Conservation (phyloP, 35 echinoderm and acorn worm genomes). For the Hemicentrotus pulcherrimus region DNA sequence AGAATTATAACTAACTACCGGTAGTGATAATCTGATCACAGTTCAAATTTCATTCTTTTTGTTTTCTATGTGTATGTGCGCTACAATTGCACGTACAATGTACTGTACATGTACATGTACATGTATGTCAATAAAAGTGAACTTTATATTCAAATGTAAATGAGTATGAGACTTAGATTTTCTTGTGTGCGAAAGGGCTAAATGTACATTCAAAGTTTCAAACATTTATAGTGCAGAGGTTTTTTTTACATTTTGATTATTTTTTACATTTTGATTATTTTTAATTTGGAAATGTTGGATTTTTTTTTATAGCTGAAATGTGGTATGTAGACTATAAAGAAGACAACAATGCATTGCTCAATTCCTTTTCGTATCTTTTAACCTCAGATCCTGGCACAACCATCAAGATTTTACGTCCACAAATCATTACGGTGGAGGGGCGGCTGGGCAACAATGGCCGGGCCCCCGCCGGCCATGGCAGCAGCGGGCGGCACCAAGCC, state of each 20-base stretch:
- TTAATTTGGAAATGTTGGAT: not conserved
- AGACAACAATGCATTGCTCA: not conserved
- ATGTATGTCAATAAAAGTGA: too few relatives aligned
- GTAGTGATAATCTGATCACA: too few relatives aligned
- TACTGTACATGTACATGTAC: too few relatives aligned
- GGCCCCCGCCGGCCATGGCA: constrained; percentile 43
- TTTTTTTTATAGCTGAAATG: not conserved
- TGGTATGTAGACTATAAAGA: not conserved
- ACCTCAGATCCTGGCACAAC: not conserved
- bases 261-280: not conserved
- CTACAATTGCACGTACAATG: too few relatives aligned
- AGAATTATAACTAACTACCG: too few relatives aligned
- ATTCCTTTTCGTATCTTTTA: not conserved
- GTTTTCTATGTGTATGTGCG: too few relatives aligned
- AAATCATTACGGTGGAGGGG: constrained; percentile 51
- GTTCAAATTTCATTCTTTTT: too few relatives aligned
- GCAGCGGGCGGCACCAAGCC: constrained; percentile 68
- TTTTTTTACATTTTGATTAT: not conserved
- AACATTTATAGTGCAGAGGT: not conserved
- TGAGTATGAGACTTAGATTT: too few relatives aligned
- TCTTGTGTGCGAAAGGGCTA: too few relatives aligned
- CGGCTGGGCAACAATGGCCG: constrained; percentile 49
- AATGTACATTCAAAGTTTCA: not conserved
- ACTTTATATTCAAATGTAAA: too few relatives aligned
- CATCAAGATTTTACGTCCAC: constrained; percentile 47